These are phyloP conservation scores for Schizothorax lantsangensis DNA, from an alignment of 2,797 vertebrate genomes.

Conservation along the genomic window DNA sequence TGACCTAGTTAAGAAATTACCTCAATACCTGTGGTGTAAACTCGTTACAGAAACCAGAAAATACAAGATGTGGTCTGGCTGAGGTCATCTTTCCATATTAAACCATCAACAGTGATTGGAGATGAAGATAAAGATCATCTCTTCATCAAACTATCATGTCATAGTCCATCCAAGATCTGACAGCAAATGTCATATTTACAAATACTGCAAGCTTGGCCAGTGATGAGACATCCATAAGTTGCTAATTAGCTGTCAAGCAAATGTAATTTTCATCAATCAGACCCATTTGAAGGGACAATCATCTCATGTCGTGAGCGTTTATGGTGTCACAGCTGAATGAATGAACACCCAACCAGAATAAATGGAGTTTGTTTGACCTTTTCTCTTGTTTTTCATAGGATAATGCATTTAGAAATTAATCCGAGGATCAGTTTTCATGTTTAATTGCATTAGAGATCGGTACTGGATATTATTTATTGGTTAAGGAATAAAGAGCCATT, in stretches of 20 bases:
- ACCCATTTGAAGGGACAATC: background rate
- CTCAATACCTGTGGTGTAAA: slow-evolving; percentile 11
- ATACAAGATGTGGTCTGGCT: background rate
- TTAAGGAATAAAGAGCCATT: background rate
- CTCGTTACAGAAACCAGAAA: background rate
- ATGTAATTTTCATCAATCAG: slow-evolving; percentile 39
- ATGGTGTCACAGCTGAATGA: slow-evolving; percentile 23
- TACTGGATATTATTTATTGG: slow-evolving; percentile 4
- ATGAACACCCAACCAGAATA: slow-evolving; percentile 2
- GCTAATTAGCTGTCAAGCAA: slow-evolving; percentile 45
- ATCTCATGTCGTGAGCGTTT: background rate
- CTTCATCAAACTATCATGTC: slow-evolving; percentile 3
- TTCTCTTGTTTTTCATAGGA: slow-evolving; percentile 9
- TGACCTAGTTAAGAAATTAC: slow-evolving; percentile 38
- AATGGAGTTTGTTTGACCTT: slow-evolving; percentile 23
- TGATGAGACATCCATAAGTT: slow-evolving; percentile 28
- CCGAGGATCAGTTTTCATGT: slow-evolving; percentile 17
- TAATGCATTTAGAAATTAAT: slow-evolving; percentile 20
- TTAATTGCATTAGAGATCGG: background rate
- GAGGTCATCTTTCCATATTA: slow-evolving; percentile 2
- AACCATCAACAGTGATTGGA: background rate
- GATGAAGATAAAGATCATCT: slow-evolving; percentile 13
- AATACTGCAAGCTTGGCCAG: slow-evolving; percentile 32
- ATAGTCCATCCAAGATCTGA: slow-evolving; percentile 6
- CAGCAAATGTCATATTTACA: slow-evolving; percentile 39